phyloP scores from a whole-genome alignment of 1,140 invertebrate genomes.

The Drosophila parvula region DNA sequence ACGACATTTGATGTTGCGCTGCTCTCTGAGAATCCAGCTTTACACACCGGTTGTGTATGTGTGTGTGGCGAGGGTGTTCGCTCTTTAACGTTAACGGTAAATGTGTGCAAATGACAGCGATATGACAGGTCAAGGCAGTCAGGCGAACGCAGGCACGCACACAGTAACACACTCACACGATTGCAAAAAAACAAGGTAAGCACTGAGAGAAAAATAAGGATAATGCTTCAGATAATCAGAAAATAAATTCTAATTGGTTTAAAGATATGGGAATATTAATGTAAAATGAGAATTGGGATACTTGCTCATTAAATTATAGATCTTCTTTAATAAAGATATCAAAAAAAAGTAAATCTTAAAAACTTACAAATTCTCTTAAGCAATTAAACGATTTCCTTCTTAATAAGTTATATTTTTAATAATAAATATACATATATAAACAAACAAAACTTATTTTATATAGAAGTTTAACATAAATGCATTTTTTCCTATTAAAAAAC shows the following conservation, averaged over 20 bases:
- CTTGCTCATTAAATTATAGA: no score
- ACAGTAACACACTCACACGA: constrained; percentile 1
- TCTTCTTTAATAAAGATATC: no score
- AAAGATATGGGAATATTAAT: no score
- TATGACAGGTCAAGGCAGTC: constrained; percentile 71
- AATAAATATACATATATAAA: no score
- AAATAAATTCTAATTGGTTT: neutral
- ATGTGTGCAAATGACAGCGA: constrained; percentile 78
- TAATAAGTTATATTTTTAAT: no score
- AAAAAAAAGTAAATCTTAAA: no score
- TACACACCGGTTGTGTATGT: neutral
- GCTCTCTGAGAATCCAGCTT: constrained; percentile 6
- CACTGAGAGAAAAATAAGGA: constrained; percentile 11
- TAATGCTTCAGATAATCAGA: neutral
- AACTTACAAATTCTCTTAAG: no score
- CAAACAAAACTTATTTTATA: no score
- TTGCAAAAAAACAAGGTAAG: neutral
- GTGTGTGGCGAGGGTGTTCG: constrained; percentile 12
- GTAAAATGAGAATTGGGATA: no score
- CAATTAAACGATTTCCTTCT: no score
- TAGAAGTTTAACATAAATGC: no score
- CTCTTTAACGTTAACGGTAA: constrained; percentile 76
- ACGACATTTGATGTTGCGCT: constrained; percentile 5
- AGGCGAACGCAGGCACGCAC: constrained; percentile 9
- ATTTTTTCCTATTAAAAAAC: no score